phyloP scores from a whole-genome alignment of 2,888 invertebrate species.

The Atethmia centrago region DNA sequence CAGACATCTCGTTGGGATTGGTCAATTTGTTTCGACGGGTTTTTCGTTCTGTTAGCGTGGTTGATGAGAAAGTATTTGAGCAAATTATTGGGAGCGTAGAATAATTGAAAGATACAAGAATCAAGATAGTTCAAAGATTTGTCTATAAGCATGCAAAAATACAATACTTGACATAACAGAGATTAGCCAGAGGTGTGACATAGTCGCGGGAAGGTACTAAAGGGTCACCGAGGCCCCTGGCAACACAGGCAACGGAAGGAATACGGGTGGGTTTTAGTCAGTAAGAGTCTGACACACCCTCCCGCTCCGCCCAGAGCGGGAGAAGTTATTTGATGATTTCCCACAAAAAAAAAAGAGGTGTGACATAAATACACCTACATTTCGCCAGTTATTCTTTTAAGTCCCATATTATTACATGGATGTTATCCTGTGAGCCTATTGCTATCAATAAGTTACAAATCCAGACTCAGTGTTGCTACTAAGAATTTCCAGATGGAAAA shows the following conservation, averaged over 20 bases:
- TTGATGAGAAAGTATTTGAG: slow-evolving; percentile 28
- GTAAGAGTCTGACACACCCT: too few relatives aligned
- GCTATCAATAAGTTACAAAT: neutral
- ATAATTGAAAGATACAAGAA: neutral
- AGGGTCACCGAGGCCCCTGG: too few relatives aligned
- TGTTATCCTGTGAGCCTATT: neutral
- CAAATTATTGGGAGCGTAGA: slow-evolving; percentile 10
- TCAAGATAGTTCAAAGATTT: neutral
- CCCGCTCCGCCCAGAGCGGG: too few relatives aligned
- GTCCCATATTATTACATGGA: neutral
- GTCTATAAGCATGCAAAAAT: neutral
- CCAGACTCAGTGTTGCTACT: neutral
- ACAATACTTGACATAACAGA: neutral
- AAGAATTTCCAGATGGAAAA: neutral
- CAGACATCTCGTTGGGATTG: slow-evolving; percentile 24
- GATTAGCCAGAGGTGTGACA: neutral
- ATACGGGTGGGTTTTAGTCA: too few relatives aligned
- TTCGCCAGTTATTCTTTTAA: neutral
- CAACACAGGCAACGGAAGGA: too few relatives aligned
- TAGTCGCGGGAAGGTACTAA: too few relatives aligned
- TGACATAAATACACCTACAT: neutral
- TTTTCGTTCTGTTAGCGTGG: slow-evolving; percentile 13
- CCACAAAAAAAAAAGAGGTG: too few relatives aligned
- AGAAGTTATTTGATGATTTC: too few relatives aligned
- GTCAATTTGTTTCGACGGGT: slow-evolving; percentile 31